phyloP scores from a whole-genome alignment of 2,113 vertebrate species.

The Chamaea fasciata region DNA sequence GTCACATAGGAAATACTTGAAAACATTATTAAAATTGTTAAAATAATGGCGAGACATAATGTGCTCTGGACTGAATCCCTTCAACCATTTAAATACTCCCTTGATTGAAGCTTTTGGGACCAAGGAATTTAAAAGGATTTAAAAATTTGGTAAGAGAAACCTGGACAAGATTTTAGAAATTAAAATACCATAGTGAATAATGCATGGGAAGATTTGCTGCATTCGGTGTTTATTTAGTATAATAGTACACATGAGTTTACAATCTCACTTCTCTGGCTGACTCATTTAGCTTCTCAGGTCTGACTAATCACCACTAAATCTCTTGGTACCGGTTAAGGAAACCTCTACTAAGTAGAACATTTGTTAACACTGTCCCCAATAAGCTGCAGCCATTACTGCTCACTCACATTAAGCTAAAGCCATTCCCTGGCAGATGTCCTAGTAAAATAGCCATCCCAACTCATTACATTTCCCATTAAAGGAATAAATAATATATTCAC shows the following conservation, averaged over 20 bases:
- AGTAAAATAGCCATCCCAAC: not conserved
- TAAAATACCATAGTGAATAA: not conserved
- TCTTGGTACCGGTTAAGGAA: not conserved
- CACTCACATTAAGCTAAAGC: not conserved
- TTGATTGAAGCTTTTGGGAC: not conserved
- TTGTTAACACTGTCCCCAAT: not conserved
- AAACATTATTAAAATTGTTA: not conserved
- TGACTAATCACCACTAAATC: not conserved
- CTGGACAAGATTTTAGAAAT: not conserved
- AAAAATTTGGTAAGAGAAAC: not conserved
- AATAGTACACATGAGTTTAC: not conserved
- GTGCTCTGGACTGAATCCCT: not conserved
- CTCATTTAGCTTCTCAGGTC: not conserved
- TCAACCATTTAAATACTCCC: not conserved
- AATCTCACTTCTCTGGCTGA: not conserved
- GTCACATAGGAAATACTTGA: not conserved
- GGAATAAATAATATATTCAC: not conserved
- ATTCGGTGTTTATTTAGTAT: not conserved
- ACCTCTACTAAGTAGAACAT: not conserved
- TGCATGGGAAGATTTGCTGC: not conserved
- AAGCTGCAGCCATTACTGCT: not conserved
- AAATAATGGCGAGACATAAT: not conserved
- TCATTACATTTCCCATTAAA: slow-evolving; percentile 9
- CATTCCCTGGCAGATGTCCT: slow-evolving; percentile 16
- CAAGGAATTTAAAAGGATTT: not conserved